Conservation (phyloP, 2,797 vertebrate genomes). For the Thripadectes ignobilis region DNA sequence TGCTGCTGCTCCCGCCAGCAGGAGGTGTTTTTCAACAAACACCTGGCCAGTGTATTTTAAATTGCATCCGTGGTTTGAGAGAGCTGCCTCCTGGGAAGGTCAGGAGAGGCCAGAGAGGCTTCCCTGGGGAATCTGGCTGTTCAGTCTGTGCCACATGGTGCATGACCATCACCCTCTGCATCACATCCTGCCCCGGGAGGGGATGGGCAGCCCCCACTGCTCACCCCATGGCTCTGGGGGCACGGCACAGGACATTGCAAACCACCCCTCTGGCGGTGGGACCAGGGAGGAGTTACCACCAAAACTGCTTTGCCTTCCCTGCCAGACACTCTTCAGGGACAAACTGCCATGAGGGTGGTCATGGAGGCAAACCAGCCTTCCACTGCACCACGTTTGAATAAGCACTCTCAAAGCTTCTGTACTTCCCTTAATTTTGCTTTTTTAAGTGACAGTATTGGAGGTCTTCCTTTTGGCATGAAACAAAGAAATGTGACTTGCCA, state of each 20-base stretch:
- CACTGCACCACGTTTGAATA: not conserved
- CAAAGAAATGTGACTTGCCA: not conserved
- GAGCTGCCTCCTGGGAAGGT: conserved; percentile 47
- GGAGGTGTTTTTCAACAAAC: conserved; percentile 26
- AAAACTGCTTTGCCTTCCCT: not conserved
- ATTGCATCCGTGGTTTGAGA: conserved; percentile 40
- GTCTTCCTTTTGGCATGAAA: not conserved
- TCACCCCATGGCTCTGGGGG: rapidly evolving
- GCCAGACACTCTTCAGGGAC: not conserved
- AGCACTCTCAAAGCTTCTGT: not conserved
- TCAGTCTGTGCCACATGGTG: not conserved
- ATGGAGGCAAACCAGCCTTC: not conserved
- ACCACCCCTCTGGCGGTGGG: not conserved
- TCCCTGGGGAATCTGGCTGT: conserved; percentile 18
- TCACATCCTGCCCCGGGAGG: not conserved
- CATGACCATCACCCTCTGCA: not conserved
- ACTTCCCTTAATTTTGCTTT: not conserved
- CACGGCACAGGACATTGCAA: not conserved
- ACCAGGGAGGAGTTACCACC: not conserved
- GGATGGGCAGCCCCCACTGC: not conserved
- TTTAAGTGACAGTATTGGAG: not conserved
- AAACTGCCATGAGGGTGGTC: rapidly evolving
- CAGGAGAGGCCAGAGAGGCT: conserved; percentile 7
- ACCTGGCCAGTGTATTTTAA: conserved; percentile 39
- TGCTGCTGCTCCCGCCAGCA: not conserved